Evolutionary conservation across 1,140 invertebrate genomes (phyloP).

Genomic region (Temnothorax longispinosus): DNA sequence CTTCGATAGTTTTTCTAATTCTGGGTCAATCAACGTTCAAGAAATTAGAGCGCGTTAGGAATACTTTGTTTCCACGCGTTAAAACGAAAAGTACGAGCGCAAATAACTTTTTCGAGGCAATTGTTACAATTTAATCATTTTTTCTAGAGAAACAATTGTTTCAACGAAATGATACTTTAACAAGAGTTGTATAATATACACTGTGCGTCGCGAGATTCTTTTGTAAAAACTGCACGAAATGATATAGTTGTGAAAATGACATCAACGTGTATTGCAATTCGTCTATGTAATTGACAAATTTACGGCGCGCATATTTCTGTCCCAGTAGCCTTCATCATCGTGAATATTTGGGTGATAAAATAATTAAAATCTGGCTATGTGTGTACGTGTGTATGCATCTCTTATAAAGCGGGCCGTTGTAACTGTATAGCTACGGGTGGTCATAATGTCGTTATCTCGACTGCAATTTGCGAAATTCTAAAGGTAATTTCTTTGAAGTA

Average conservation of each 20-base stretch:
- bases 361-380: slow-evolving; percentile 17
- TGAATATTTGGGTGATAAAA: slow-evolving; percentile 44
- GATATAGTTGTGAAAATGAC: not conserved
- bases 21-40: slow-evolving; percentile 15
- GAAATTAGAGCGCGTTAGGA: slow-evolving; percentile 2
- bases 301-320: not conserved
- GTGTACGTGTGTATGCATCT: not conserved
- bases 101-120: not conserved
- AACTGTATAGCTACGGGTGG: slow-evolving; percentile 5
- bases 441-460: slow-evolving; percentile 44
- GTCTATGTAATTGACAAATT: not conserved
- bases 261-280: not conserved
- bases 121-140: slow-evolving; percentile 17
- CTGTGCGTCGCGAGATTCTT: not conserved
- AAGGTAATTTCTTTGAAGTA: slow-evolving; percentile 50
- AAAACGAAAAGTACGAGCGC: slow-evolving; percentile 21
- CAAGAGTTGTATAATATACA: not conserved
- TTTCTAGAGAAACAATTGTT: not conserved
- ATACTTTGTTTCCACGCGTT: slow-evolving; percentile 16
- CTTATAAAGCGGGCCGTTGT: not conserved
- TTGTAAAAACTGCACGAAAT: slow-evolving; percentile 1
- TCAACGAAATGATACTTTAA: slow-evolving; percentile 14
- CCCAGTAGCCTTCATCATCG: not conserved
- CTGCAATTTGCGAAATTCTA: slow-evolving; percentile 54
- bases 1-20: slow-evolving; percentile 45